A percentile compares a stretch with the other conserved stretches of the same genome.
Evolutionary conservation across 2,797 vertebrate species (phyloP).

Genomic region (Psittacula derbiana): DNA sequence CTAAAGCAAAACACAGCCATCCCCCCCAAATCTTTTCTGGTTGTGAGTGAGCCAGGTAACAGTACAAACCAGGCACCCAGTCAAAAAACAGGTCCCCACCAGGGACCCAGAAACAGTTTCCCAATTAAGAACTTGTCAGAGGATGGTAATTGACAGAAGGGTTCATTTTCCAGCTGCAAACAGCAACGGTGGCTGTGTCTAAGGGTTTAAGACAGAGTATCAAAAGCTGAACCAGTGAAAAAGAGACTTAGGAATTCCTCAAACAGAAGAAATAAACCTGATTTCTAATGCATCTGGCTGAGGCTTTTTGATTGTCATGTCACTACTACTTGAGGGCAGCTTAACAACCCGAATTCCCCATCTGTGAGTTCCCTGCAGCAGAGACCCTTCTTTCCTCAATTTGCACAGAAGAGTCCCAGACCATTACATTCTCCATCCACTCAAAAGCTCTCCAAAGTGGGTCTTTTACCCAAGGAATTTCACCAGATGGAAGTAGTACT

Average conservation of each 20-base stretch:
- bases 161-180: background rate
- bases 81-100: background rate
- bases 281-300: background rate
- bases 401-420: no score
- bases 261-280: background rate
- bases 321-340: background rate
- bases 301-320: background rate
- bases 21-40: background rate
- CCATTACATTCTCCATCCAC: background rate
- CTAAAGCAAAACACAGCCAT: background rate
- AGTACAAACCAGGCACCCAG: background rate
- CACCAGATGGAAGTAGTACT: background rate
- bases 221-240: background rate
- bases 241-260: background rate
- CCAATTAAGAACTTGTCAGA: background rate
- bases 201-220: background rate
- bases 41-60: fast-evolving
- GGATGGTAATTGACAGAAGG: background rate
- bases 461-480: background rate
- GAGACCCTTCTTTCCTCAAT: background rate
- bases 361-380: background rate
- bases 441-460: background rate
- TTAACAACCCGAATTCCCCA: background rate
- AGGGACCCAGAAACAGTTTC: background rate
- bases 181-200: background rate